Base-by-base conservation (phyloP, 2,113 vertebrate genomes). In the Psettodes erumei region DNA sequence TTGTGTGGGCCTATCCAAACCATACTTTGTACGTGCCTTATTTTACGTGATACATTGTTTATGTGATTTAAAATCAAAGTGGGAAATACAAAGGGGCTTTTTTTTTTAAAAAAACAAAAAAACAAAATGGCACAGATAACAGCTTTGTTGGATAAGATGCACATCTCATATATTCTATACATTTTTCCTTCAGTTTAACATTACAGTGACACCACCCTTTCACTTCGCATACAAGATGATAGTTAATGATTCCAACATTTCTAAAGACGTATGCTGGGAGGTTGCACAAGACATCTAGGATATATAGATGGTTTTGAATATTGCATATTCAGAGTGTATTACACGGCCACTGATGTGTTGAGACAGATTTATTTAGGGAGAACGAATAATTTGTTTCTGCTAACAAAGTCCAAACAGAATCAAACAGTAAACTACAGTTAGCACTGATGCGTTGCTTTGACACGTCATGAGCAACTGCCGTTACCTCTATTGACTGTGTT, bases 401-500 rank as follows among this genome's bases (percentile, higher is more conserved):
- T 21, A 37, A 33, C 47, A 62, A 21, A 21, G n/a, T 28, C 7
- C 35, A 35, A 30, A n/a, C 23, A 58, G 8, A 47, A 37, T 68
- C n/a, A 32, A 25, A 33, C 25, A 33, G 51, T 50, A 32, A 63
- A 21, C 21, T 58, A 37, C 37, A 54, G 25, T 58, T 30, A 50
- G 62, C 50, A 38, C 33, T 71, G 69, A 69, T 37, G 33, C 63
- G 27, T 50, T 55, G 12, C 53, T 38, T 58, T 40, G 8, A 25
- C 59, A 18, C 35, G 27, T 38, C 27, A 37, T 73, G 18, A 66
- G 60, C 54, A 70, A 40, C 30, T 48, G 21, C 54, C 40, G 23
- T 56, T 66, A 67, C 54, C 63, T 72, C n/a, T 37, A 4, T 45
- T 19, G 38, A 38, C 45, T 78, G 50, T 74, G 56, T 59, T 64